Percentiles rank a stretch among this genome's conserved stretches.
Evolutionary conservation across 2,113 vertebrate genomes (phyloP).

Genomic region (Tiliqua scincoides): DNA sequence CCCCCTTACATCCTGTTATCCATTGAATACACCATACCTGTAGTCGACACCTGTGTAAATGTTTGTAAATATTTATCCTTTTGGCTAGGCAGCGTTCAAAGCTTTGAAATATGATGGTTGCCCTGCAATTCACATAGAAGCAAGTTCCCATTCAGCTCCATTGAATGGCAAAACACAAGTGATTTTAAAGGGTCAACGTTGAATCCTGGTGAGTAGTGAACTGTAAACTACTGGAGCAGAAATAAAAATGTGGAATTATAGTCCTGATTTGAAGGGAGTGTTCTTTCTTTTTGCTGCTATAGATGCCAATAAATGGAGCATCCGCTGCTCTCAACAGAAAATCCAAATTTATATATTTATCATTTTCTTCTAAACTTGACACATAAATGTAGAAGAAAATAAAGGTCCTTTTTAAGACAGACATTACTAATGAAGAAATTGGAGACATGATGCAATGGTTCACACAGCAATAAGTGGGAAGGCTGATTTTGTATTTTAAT

Average conservation of each 20-base stretch:
- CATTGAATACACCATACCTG: not conserved
- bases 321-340: not conserved
- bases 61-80: constrained; percentile 1
- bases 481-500: not conserved
- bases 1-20: not conserved
- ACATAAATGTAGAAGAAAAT: not conserved
- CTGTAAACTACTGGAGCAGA: not conserved
- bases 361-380: too few species aligned
- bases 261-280: not conserved
- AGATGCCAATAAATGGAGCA: not conserved
- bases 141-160: not conserved
- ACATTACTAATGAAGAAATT: not conserved
- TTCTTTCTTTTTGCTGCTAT: not conserved
- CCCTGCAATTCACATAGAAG: not conserved
- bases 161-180: not conserved
- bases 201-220: not conserved
- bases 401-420: not conserved
- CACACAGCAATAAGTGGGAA: not conserved
- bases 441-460: not conserved
- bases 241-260: not conserved
- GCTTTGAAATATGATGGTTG: not conserved
- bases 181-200: not conserved
- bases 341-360: too few species aligned
- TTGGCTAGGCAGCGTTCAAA: not conserved
- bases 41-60: constrained; percentile 16